These are phyloP conservation scores for Novumbra hubbsi DNA, from an alignment of 2,797 vertebrate species.

Conservation along the genomic window DNA sequence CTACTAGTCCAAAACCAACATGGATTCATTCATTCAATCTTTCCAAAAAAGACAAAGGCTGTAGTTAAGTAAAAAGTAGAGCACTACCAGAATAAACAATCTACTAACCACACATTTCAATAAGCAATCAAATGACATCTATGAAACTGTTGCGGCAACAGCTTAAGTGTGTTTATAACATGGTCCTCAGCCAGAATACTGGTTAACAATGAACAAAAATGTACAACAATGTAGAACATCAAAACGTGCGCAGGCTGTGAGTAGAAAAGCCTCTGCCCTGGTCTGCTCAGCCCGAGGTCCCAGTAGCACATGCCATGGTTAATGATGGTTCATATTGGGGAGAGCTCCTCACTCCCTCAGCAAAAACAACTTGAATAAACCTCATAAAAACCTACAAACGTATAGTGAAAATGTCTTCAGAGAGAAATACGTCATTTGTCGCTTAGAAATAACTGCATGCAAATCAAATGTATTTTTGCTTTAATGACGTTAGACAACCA, in stretches of 20 bases:
- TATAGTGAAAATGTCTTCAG: not conserved
- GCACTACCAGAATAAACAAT: slow-evolving; percentile 9
- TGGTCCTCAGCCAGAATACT: not conserved
- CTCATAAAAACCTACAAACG: not conserved
- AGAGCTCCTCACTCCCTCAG: not conserved
- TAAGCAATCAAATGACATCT: not conserved
- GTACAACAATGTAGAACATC: not conserved
- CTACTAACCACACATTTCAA: slow-evolving; percentile 3
- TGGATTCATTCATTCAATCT: slow-evolving; percentile 25
- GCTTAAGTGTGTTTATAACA: not conserved
- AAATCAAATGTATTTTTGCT: not conserved
- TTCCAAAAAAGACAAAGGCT: slow-evolving; percentile 8
- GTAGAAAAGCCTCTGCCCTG: not conserved
- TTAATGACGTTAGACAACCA: not conserved
- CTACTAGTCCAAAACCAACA: slow-evolving; percentile 28
- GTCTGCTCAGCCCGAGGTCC: not conserved
- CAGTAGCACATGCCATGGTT: slow-evolving; percentile 6
- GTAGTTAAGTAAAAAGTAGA: slow-evolving; percentile 3
- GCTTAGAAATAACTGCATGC: not conserved
- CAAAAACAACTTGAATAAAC: not conserved
- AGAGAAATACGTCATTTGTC: not conserved
- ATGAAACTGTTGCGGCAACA: not conserved
- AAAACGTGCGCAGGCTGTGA: not conserved
- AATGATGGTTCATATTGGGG: slow-evolving; percentile 20
- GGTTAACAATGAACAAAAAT: not conserved